These are phyloP conservation scores for Serinus canaria DNA, from an alignment of 2,113 vertebrate species.

Conservation along the genomic window DNA sequence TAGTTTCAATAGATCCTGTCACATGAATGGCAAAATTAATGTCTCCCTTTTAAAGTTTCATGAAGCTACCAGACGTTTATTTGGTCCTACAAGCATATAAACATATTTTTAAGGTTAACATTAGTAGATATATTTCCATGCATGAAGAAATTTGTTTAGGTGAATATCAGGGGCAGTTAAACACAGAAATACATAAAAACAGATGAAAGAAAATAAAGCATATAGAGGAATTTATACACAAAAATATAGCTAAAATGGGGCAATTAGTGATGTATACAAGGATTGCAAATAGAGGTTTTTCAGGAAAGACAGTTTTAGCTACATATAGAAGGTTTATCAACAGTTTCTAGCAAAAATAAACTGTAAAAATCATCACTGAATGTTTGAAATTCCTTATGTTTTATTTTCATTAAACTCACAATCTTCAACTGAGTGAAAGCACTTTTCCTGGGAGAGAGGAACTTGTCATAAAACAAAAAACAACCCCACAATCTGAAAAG, in stretches of 20 bases:
- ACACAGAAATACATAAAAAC: background rate
- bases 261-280: background rate
- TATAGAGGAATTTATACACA: background rate
- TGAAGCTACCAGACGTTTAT: background rate
- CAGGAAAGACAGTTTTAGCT: background rate
- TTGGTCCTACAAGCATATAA: background rate
- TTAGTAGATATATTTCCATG: background rate
- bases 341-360: background rate
- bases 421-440: background rate
- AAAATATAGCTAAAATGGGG: background rate
- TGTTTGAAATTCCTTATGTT: background rate
- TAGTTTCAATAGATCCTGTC: background rate
- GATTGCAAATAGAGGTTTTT: background rate
- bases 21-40: background rate
- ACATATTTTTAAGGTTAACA: background rate
- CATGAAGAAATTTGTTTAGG: background rate
- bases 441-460: background rate
- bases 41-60: background rate
- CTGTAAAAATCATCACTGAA: background rate
- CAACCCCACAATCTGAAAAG: background rate
- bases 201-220: background rate
- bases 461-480: background rate
- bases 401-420: background rate
- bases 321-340: background rate
- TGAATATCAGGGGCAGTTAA: background rate